These are phyloP conservation scores for Corythornis madagascariensis DNA, from an alignment of 2,113 vertebrate genomes.

Conservation along the genomic window DNA sequence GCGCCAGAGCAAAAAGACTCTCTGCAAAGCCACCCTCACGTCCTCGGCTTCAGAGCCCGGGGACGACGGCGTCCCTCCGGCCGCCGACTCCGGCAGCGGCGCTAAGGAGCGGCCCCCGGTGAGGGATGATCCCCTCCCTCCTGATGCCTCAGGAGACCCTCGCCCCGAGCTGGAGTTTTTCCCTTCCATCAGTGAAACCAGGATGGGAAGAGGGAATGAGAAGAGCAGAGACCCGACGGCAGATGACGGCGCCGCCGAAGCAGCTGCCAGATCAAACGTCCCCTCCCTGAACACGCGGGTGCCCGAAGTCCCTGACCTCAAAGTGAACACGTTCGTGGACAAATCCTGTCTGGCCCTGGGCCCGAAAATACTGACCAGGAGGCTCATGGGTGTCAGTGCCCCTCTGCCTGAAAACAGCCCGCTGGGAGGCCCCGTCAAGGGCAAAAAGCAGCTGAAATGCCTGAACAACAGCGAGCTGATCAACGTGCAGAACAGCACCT, in stretches of 20 bases:
- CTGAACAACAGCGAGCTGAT: conserved; percentile 62
- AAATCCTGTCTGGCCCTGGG: conserved; percentile 53
- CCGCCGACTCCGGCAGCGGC: neutral
- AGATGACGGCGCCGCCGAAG: neutral
- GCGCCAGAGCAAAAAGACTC: conserved; percentile 85
- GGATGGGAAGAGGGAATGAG: neutral
- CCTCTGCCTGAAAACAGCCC: conserved; percentile 20
- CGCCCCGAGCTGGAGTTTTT: conserved; percentile 44
- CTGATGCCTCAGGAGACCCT: neutral
- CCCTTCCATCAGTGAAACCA: conserved; percentile 56
- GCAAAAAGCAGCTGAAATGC: conserved; percentile 69
- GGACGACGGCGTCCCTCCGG: conserved; percentile 50
- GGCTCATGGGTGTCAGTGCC: neutral
- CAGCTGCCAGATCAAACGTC: neutral
- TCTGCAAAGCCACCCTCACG: conserved; percentile 88
- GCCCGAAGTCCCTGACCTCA: conserved; percentile 6
- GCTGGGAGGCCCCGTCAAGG: conserved; percentile 31
- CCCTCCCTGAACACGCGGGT: neutral
- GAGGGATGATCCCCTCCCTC: neutral
- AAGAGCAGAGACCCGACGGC: conserved; percentile 6
- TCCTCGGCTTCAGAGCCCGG: conserved; percentile 61
- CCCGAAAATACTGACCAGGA: conserved; percentile 17
- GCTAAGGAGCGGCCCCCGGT: conserved; percentile 51
- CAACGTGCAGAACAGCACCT: conserved; percentile 57
- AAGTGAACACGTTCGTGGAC: conserved; percentile 1